phyloP scores from a whole-genome alignment of 2,113 vertebrate genomes.

The Thermophis baileyi region DNA sequence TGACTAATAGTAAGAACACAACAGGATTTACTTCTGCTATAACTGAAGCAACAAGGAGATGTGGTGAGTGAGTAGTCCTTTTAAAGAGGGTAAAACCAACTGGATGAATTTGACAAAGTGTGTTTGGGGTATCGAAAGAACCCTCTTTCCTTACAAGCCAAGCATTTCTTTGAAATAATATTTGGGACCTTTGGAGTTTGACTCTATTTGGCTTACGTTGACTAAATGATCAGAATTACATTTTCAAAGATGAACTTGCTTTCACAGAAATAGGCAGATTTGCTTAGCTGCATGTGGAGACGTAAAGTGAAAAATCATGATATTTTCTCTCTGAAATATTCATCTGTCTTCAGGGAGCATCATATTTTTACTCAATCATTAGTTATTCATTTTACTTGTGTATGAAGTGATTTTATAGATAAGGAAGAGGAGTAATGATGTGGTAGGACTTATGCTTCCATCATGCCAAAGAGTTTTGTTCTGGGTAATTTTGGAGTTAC shows the following conservation, averaged over 20 bases:
- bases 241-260: not conserved
- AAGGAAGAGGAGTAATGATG: not conserved
- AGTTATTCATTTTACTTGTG: not conserved
- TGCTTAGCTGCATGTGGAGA: not conserved
- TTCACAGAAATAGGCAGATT: not conserved
- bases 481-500: not conserved
- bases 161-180: not conserved
- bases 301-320: not conserved
- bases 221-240: not conserved
- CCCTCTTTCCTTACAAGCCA: not conserved
- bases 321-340: not conserved
- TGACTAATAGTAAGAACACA: not conserved
- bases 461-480: not conserved
- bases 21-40: not conserved
- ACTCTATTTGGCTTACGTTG: not conserved
- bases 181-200: not conserved
- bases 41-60: not conserved
- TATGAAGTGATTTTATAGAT: not conserved
- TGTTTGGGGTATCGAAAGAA: not conserved
- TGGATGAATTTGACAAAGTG: not conserved
- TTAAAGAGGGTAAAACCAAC: not conserved
- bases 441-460: not conserved
- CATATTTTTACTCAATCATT: not conserved
- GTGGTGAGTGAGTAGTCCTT: not conserved
- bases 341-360: not conserved